These are phyloP conservation scores for Onychomys leucogaster DNA, from an alignment of 2,797 vertebrate genomes.

Conservation along the genomic window DNA sequence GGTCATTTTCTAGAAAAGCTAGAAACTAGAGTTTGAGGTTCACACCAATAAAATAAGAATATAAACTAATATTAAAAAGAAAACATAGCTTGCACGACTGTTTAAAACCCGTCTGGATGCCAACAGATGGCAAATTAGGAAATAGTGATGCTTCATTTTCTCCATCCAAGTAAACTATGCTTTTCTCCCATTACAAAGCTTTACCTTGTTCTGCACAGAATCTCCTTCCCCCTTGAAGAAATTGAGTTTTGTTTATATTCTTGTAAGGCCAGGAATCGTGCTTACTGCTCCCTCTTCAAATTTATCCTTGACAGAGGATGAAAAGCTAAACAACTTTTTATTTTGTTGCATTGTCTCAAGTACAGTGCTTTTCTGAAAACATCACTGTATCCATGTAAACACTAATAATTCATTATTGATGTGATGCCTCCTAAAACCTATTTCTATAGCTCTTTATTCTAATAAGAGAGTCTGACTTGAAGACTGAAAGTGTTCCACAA, in stretches of 20 bases:
- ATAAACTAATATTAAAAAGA: background rate
- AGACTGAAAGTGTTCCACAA: constrained; percentile 44
- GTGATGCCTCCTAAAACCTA: constrained; percentile 24
- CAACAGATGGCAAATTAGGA: background rate
- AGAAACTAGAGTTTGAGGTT: constrained; percentile 19
- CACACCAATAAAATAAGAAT: background rate
- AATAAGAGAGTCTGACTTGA: constrained; percentile 48
- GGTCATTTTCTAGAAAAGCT: constrained; percentile 7
- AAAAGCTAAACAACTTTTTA: background rate
- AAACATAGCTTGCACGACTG: background rate
- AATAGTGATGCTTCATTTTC: background rate
- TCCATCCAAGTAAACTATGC: background rate
- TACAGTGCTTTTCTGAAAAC: constrained; percentile 10
- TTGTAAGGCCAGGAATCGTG: background rate
- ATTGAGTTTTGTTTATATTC: background rate
- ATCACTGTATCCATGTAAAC: background rate
- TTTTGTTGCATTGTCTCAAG: constrained; percentile 42
- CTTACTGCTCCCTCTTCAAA: background rate
- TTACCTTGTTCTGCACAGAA: background rate
- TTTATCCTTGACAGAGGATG: background rate
- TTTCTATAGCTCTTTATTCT: constrained; percentile 24
- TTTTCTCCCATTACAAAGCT: background rate
- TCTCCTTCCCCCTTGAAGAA: background rate
- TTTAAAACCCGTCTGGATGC: background rate
- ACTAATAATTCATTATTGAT: constrained; percentile 53